phyloP scores from a whole-genome alignment of 2,888 invertebrate genomes.

The Nephrocerus scutellatus region DNA sequence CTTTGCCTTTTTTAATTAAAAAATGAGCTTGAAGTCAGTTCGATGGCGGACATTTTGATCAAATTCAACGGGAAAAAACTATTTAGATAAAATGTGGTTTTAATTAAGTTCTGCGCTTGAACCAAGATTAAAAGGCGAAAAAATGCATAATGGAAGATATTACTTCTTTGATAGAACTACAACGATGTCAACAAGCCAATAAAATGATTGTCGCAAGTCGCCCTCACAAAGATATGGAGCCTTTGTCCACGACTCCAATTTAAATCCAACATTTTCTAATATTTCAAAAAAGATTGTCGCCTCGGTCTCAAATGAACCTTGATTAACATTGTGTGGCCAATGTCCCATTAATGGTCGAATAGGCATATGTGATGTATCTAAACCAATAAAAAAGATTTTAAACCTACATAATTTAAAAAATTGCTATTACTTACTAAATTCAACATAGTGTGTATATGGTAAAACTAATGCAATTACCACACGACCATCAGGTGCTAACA shows the following conservation, averaged over 20 bases:
- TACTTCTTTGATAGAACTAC: slow-evolving; percentile 64
- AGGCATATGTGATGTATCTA: slow-evolving; percentile 58
- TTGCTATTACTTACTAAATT: slow-evolving; percentile 58
- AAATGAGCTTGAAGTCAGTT: too few species aligned
- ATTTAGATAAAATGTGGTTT: too few species aligned
- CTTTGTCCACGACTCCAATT: slow-evolving; percentile 76
- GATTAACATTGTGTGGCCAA: slow-evolving; percentile 60
- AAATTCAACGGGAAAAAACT: too few species aligned
- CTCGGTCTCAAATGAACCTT: slow-evolving; percentile 68
- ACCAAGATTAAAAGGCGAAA: too few species aligned
- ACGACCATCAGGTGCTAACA: slow-evolving; percentile 66
- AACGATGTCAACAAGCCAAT: slow-evolving; percentile 86
- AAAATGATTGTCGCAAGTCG: slow-evolving; percentile 83
- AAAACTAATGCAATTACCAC: slow-evolving; percentile 85
- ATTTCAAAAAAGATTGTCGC: slow-evolving; percentile 60
- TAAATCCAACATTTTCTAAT: slow-evolving; percentile 59
- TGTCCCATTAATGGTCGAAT: slow-evolving; percentile 46
- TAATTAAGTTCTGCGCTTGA: too few species aligned
- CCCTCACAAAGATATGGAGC: slow-evolving; percentile 97
- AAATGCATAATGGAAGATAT: too few species aligned
- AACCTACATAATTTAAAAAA: neutral
- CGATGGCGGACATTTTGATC: too few species aligned
- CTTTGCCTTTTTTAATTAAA: too few species aligned
- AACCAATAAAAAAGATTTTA: slow-evolving; percentile 19
- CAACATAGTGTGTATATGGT: slow-evolving; percentile 92